Conservation (phyloP, 2,797 vertebrate species). For the Varecia variegata region DNA sequence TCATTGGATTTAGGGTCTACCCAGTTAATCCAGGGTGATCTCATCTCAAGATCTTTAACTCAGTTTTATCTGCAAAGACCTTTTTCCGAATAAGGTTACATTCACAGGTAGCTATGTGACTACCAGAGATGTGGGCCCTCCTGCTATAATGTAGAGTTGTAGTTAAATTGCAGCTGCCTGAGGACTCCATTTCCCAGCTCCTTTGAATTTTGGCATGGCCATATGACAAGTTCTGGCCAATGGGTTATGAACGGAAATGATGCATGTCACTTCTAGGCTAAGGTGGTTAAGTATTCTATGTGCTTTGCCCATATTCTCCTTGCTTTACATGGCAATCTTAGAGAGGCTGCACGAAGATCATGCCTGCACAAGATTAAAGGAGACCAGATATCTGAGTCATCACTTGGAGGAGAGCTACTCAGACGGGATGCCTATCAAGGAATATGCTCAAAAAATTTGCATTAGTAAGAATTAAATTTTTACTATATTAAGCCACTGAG, state of each 20-base stretch:
- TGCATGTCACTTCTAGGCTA: not conserved
- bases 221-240: not conserved
- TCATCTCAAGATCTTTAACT: not conserved
- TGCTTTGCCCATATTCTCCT: not conserved
- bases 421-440: not conserved
- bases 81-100: not conserved
- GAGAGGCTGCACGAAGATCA: not conserved
- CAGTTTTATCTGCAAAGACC: not conserved
- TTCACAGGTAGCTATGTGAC: not conserved
- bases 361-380: not conserved
- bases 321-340: not conserved
- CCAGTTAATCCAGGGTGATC: not conserved
- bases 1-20: not conserved
- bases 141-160: not conserved
- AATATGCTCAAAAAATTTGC: not conserved
- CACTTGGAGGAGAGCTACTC: not conserved
- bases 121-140: not conserved
- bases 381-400: not conserved
- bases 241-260: not conserved
- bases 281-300: not conserved
- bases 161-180: not conserved
- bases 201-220: conserved; percentile 27
- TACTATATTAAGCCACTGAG: not conserved
- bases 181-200: not conserved
- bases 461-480: conserved; percentile 1